A percentile compares a stretch with the other conserved stretches of the same genome.
Evolutionary conservation across 2,113 vertebrate genomes (phyloP).

Genomic region (Gallinago media): DNA sequence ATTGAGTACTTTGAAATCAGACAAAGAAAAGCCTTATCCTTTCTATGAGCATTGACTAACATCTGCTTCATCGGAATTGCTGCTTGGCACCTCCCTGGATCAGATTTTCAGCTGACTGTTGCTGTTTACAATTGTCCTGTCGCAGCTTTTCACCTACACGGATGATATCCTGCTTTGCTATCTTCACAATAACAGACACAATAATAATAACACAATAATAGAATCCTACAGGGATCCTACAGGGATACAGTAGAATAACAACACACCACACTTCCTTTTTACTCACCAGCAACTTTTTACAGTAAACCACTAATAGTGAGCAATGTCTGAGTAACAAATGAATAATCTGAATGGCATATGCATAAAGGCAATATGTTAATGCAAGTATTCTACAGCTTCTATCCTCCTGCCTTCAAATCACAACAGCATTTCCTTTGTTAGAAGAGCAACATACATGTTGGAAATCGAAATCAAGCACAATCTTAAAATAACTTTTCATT

Average conservation of each 20-base stretch:
- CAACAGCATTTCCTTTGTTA: neutral
- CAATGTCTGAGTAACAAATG: neutral
- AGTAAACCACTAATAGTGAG: neutral
- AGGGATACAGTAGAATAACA: slow-evolving; percentile 6
- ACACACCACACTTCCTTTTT: slow-evolving; percentile 49
- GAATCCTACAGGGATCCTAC: neutral
- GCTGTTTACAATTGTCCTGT: neutral
- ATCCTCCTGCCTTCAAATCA: neutral
- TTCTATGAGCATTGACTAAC: neutral
- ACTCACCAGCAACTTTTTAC: neutral
- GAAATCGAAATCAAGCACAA: neutral
- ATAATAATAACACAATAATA: neutral
- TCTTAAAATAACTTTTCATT: neutral
- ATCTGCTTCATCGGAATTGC: neutral
- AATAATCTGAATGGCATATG: neutral
- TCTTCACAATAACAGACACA: slow-evolving; percentile 49
- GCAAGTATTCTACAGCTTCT: neutral
- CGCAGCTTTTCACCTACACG: slow-evolving; percentile 20
- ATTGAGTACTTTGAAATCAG: neutral
- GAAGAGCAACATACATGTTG: neutral
- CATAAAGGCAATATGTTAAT: neutral
- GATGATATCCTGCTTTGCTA: slow-evolving; percentile 43
- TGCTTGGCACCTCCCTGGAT: neutral
- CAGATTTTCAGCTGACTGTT: neutral
- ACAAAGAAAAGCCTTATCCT: neutral